Percentiles rank a stretch among this genome's conserved stretches.
Conservation (phyloP, 2,888 invertebrate species). For the Epirrhoe alternata region DNA sequence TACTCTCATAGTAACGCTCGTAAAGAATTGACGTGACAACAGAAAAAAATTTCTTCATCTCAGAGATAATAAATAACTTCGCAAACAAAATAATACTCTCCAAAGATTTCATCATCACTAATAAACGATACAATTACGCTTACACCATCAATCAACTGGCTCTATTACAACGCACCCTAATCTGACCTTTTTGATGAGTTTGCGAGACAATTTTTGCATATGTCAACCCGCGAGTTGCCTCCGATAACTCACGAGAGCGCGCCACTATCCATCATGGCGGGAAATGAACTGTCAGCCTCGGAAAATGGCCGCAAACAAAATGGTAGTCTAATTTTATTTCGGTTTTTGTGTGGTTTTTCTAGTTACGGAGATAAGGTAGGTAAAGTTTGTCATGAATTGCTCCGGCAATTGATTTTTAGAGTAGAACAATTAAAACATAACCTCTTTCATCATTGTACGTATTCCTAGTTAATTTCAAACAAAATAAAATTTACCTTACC, state of each 20-base stretch:
- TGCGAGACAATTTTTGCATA: conserved; percentile 84
- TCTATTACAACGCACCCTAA: conserved; percentile 67
- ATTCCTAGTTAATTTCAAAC: too few relatives aligned
- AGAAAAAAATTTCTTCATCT: not conserved
- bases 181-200: conserved; percentile 78
- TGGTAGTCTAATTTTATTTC: conserved; percentile 52
- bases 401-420: not conserved
- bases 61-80: not conserved
- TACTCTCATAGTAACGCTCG: too few relatives aligned
- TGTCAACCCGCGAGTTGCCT: conserved; percentile 72
- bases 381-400: not conserved
- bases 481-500: too few relatives aligned
- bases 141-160: conserved; percentile 55
- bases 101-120: conserved; percentile 38
- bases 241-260: conserved; percentile 74
- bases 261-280: conserved; percentile 80
- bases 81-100: not conserved
- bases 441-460: too few relatives aligned
- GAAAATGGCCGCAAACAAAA: conserved; percentile 72
- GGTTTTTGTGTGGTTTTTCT: conserved; percentile 16
- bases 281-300: conserved; percentile 80
- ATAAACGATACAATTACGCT: conserved; percentile 44
- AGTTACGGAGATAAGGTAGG: not conserved
- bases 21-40: not conserved
- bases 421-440: too few relatives aligned